These are phyloP conservation scores for Dolichallabes microphthalmus DNA, from an alignment of 2,113 vertebrate genomes.

Conservation along the genomic window DNA sequence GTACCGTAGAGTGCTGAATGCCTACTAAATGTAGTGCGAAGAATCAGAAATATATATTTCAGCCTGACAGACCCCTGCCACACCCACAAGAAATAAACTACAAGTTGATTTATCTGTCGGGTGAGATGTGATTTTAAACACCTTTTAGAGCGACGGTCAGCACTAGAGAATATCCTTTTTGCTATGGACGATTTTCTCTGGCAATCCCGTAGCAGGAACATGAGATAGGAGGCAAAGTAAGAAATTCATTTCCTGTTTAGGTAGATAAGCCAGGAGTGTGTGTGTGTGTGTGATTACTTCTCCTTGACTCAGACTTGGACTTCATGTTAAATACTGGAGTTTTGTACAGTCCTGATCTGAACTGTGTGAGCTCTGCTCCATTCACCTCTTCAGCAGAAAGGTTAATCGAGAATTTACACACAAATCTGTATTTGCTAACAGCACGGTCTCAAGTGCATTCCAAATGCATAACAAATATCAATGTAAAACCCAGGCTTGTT, in stretches of 20 bases:
- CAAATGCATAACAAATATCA: slow-evolving; percentile 43
- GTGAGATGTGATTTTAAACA: not conserved
- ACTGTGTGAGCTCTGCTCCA: slow-evolving; percentile 28
- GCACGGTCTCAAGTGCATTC: slow-evolving; percentile 29
- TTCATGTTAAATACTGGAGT: slow-evolving; percentile 42
- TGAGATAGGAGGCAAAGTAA: slow-evolving; percentile 15
- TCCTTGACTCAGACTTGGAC: slow-evolving; percentile 37
- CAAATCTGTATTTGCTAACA: slow-evolving; percentile 37
- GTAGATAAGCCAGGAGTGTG: slow-evolving; percentile 5
- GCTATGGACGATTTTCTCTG: not conserved
- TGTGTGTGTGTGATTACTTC: slow-evolving; percentile 21
- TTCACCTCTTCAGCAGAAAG: slow-evolving; percentile 25
- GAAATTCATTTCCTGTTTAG: slow-evolving; percentile 46
- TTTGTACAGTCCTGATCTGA: slow-evolving; percentile 34
- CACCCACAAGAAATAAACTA: not conserved
- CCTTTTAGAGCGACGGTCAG: not conserved
- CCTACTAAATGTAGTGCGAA: not conserved
- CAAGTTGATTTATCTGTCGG: not conserved
- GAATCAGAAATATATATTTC: not conserved
- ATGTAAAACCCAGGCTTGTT: not conserved
- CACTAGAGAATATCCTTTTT: not conserved
- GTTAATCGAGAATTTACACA: slow-evolving; percentile 61
- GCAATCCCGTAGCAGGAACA: not conserved
- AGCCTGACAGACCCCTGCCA: not conserved
- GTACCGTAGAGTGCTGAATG: too few relatives aligned